phyloP scores from a whole-genome alignment of 2,888 invertebrate genomes.

The Spisula subtruncata region DNA sequence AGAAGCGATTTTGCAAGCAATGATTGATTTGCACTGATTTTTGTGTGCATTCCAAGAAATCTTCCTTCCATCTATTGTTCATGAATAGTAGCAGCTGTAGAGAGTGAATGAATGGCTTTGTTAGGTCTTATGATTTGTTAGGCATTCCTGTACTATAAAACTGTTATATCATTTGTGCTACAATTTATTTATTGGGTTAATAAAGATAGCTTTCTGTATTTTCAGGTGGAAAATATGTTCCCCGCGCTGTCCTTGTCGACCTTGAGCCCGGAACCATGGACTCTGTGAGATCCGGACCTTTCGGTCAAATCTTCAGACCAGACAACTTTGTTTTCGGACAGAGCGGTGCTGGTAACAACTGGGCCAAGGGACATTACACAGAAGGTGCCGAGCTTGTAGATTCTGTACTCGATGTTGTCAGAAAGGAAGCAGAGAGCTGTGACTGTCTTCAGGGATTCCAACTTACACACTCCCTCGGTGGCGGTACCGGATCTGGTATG shows the following conservation, averaged over 20 bases:
- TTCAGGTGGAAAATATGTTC: slow-evolving; percentile 93
- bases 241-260: slow-evolving; percentile 91
- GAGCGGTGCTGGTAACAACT: slow-evolving; percentile 94
- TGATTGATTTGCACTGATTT: too few relatives aligned
- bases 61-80: too few relatives aligned
- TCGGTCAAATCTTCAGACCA: slow-evolving; percentile 97
- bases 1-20: too few relatives aligned
- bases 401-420: slow-evolving; percentile 52
- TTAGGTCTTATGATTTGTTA: too few relatives aligned
- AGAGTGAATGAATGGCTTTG: too few relatives aligned
- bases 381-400: slow-evolving; percentile 53
- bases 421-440: slow-evolving; percentile 50
- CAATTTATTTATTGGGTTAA: not conserved
- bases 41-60: too few relatives aligned
- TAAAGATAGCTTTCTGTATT: not conserved
- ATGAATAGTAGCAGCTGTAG: too few relatives aligned
- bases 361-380: slow-evolving; percentile 87
- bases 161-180: too few relatives aligned
- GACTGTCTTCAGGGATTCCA: slow-evolving; percentile 78
- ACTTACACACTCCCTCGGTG: slow-evolving; percentile 79
- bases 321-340: slow-evolving; percentile 96
- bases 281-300: slow-evolving; percentile 94
- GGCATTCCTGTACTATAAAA: too few relatives aligned
- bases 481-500: slow-evolving; percentile 81
- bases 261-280: slow-evolving; percentile 99